A percentile compares a stretch with the other conserved stretches of the same genome.
phyloP scores from a whole-genome alignment of 2,888 invertebrate species.

The Plemyria rubiginata region DNA sequence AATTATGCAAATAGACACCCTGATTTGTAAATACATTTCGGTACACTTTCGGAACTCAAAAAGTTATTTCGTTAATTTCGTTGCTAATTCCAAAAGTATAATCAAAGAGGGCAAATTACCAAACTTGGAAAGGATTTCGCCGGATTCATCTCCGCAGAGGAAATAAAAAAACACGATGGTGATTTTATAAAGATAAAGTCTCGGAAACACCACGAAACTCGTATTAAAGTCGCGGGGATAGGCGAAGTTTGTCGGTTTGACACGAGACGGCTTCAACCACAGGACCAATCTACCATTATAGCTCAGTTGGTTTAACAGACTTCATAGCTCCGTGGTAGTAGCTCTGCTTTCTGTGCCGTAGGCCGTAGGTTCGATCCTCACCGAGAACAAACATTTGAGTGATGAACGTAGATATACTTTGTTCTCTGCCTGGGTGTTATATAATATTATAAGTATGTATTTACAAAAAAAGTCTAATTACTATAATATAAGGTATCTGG shows the following conservation, averaged over 20 bases:
- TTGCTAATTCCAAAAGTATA: constrained; percentile 29
- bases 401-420: too few relatives aligned
- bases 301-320: too few relatives aligned
- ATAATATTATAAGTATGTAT: too few relatives aligned
- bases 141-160: constrained; percentile 28
- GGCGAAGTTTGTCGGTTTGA: constrained; percentile 62
- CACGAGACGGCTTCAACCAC: constrained; percentile 14
- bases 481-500: too few relatives aligned
- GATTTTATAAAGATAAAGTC: constrained; percentile 69
- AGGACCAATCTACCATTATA: constrained; percentile 5
- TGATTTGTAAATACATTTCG: not conserved
- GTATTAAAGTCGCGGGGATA: constrained; percentile 68
- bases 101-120: constrained; percentile 37
- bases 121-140: constrained; percentile 28
- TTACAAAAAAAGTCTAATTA: too few relatives aligned
- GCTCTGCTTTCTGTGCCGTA: too few relatives aligned
- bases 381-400: too few relatives aligned
- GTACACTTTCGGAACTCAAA: constrained; percentile 2
- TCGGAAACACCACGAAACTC: constrained; percentile 61
- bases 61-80: constrained; percentile 37
- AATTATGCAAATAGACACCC: not conserved
- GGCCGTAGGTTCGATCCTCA: too few relatives aligned
- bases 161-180: constrained; percentile 56
- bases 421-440: too few relatives aligned
- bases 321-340: too few relatives aligned